A percentile compares a stretch with the other conserved stretches of the same genome.
phyloP scores from a whole-genome alignment of 1,140 invertebrate species.

The Pogonomyrmex californicus region DNA sequence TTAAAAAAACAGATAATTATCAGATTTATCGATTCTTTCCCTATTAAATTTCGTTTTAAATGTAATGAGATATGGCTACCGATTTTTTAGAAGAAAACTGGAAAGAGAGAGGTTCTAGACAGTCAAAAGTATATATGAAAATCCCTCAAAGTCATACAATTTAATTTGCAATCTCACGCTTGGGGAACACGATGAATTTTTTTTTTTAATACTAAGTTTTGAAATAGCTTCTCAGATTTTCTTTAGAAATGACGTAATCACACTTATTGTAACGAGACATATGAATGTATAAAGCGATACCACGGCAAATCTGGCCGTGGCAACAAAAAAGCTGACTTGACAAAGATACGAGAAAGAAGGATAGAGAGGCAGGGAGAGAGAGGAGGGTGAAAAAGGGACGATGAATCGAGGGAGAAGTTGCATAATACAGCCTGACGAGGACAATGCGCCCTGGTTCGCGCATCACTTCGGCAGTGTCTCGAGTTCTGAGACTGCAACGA shows the following conservation, averaged over 20 bases:
- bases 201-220: neutral
- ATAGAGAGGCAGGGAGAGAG: neutral
- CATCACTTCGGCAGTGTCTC: slow-evolving; percentile 68
- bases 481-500: slow-evolving; percentile 64
- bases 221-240: slow-evolving; percentile 21
- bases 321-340: slow-evolving; percentile 49
- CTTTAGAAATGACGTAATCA: slow-evolving; percentile 34
- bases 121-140: neutral
- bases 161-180: neutral
- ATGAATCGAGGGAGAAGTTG: slow-evolving; percentile 64
- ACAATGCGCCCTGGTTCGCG: slow-evolving; percentile 68
- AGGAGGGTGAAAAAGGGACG: slow-evolving; percentile 19
- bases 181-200: neutral
- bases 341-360: slow-evolving; percentile 1
- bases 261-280: neutral
- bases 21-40: neutral
- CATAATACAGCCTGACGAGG: slow-evolving; percentile 69
- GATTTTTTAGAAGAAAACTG: neutral
- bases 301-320: slow-evolving; percentile 13
- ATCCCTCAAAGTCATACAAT: neutral
- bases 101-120: neutral
- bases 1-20: neutral
- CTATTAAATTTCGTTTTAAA: neutral
- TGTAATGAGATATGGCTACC: neutral
- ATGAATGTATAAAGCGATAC: slow-evolving; percentile 46